Evolutionary conservation across 2,888 invertebrate genomes (phyloP), one percentile per base, ranked within the genome.

Genomic region (Chrysolina haemoptera): DNA sequence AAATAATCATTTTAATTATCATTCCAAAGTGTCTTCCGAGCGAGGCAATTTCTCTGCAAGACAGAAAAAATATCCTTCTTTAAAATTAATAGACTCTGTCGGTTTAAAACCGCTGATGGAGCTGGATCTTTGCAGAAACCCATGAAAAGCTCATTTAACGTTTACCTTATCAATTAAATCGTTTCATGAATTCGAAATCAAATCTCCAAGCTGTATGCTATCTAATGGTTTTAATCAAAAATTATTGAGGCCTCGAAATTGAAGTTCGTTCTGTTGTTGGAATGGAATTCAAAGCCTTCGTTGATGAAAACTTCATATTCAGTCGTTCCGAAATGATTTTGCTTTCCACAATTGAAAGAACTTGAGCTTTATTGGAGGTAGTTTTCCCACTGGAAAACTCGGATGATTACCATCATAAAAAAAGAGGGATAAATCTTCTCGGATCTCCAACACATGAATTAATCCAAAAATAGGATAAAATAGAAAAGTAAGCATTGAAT

Each of bases 121-220:
- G 40, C 22, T 40, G n/a, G 16, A 50, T 66, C 66, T 66, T 18
- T 40, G 48, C 18, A 20, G 41, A 20, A 55, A 35, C 41, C 53
- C 11, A 53, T 67, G 22, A 50, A 53, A 67, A 53, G 67, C 41
- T 67, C 67, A 48, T 67, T 67, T 67, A 14, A 18, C 59, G 35
- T 59, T 59, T n/a, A 59, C 10, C 40, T 53, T 53, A 40, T 35
- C 53, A 67, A 67, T 67, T 53, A 53, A 67, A 50, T 55, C 67
- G 41, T 67, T 53, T 59, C 14, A 6, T 59, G 53, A 66, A 66
- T 48, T 66, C 16, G 12, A 14, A 18, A 40, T 53, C 40, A 41
- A 48, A 67, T 55, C 53, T 48, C 12, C 40, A 53, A 67, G 53
- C 50, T 53, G 18, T 40, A 53, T 40, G 53, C 40, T 53, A 50